Conservation (phyloP, 2,888 invertebrate genomes). For the Amphipyra tragopoginis region DNA sequence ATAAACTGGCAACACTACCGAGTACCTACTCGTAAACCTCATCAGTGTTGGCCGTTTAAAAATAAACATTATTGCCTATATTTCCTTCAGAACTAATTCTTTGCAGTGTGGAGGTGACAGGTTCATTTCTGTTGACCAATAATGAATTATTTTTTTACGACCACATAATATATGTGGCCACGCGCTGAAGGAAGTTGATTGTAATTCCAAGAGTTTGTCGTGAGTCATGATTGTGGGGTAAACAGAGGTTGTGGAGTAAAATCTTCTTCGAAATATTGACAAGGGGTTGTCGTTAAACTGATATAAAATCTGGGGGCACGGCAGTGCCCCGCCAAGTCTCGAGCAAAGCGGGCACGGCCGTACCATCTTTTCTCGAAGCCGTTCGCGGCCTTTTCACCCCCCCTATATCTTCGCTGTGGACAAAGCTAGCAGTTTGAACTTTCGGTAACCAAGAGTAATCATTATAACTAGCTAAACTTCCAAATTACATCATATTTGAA, state of each 20-base stretch:
- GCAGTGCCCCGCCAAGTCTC: too few relatives aligned
- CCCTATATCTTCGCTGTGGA: too few relatives aligned
- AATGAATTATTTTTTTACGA: slow-evolving; percentile 43
- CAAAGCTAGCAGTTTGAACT: too few relatives aligned
- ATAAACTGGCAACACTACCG: slow-evolving; percentile 21
- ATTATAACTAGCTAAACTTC: too few relatives aligned
- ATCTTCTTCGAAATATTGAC: not conserved
- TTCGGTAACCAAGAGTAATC: too few relatives aligned
- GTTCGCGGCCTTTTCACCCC: too few relatives aligned
- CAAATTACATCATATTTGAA: too few relatives aligned
- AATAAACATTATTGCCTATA: slow-evolving; percentile 60
- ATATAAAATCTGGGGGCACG: too few relatives aligned
- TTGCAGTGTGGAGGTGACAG: slow-evolving; percentile 47
- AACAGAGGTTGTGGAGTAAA: not conserved
- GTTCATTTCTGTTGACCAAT: slow-evolving; percentile 45
- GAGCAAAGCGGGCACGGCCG: too few relatives aligned
- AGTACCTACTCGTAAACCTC: slow-evolving; percentile 39
- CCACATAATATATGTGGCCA: slow-evolving; percentile 40
- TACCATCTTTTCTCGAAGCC: too few relatives aligned
- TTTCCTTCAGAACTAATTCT: slow-evolving; percentile 52
- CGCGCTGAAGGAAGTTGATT: slow-evolving; percentile 13
- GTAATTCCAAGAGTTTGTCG: slow-evolving; percentile 23
- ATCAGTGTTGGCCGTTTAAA: slow-evolving; percentile 49
- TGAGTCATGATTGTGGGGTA: slow-evolving; percentile 23
- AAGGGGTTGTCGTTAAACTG: too few relatives aligned